Percentiles rank a stretch among this genome's conserved stretches.
These are phyloP conservation scores for Erebia aethiops DNA, from an alignment of 2,888 invertebrate species.

Conservation along the genomic window DNA sequence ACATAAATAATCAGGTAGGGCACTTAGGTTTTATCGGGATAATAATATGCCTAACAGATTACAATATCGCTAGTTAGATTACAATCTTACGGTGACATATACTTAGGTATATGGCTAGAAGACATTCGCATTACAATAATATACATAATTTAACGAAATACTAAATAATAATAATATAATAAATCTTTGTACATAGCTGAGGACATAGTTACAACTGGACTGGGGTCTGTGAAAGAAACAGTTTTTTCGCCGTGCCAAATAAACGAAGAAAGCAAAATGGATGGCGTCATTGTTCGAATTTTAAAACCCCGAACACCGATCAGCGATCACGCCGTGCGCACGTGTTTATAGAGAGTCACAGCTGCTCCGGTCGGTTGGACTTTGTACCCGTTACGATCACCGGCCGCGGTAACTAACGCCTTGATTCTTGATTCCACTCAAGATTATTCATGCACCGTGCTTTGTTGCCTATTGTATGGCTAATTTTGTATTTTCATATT, in stretches of 20 bases:
- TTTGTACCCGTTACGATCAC: slow-evolving; percentile 77
- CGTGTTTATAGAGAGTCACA: slow-evolving; percentile 67
- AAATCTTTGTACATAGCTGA: no score
- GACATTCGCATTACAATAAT: no score
- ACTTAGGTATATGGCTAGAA: no score
- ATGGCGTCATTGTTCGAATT: slow-evolving; percentile 39
- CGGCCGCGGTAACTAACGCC: slow-evolving; percentile 59
- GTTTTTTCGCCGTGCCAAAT: not conserved
- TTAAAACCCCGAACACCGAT: slow-evolving; percentile 35
- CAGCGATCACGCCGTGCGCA: slow-evolving; percentile 65
- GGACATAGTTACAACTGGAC: no score
- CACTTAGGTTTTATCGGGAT: no score
- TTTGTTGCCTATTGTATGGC: slow-evolving; percentile 28
- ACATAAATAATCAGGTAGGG: no score
- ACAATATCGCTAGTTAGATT: no score
- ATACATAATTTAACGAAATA: no score
- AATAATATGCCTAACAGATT: no score
- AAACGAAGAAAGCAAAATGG: slow-evolving; percentile 14
- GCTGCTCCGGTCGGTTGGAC: slow-evolving; percentile 70
- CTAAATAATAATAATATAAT: no score
- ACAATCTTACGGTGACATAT: no score
- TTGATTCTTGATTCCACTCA: slow-evolving; percentile 46
- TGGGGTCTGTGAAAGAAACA: not conserved
- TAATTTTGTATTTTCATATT: slow-evolving; percentile 9
- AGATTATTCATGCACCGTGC: slow-evolving; percentile 40